Base-by-base conservation (phyloP, 2,888 invertebrate genomes). In the Euspilapteryx auroguttella region DNA sequence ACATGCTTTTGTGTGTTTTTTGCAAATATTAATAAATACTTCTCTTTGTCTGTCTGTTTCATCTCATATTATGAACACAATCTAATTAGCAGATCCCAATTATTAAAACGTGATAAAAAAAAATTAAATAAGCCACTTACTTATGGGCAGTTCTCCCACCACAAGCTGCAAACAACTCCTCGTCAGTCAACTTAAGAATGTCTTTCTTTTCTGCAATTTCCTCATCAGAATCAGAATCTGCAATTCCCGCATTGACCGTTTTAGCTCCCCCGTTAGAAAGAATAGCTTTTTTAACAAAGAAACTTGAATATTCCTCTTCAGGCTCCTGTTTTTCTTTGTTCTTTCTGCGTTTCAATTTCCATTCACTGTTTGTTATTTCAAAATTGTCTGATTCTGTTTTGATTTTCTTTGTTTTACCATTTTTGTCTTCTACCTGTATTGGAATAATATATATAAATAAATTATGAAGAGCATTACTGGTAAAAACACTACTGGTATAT, bases 91-190 rank as follows among this genome's bases (percentile, higher is more conserved):
- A n/a, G n/a, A n/a, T n/a, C n/a, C n/a, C n/a, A n/a, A n/a, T n/a
- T n/a, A n/a, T n/a, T n/a, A n/a, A n/a, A n/a, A 24, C 27, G 15
- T 14, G 21, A 9, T 15, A 12, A n/a, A 29, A 30, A 20, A 17
- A 28, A 41, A n/a, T n/a, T n/a, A n/a, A n/a, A n/a, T n/a, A n/a
- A n/a, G n/a, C n/a, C n/a, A n/a, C 69, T 57, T 71, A 86, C 86
- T 92, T 92, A 58, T 93, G 92, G 2, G 87, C 89, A 2, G 92
- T 93, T 41, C 90, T 73, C 3, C 89, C 88, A 26, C 82, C 86
- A 56, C 92, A 93, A 0, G 85, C 86, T 20, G 80, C 80, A 55
- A 89, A 89, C 15, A 93, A 53, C 42, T 91, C 84, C 32, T 91
- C 90, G 61, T 92, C 91, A 0, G 83, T 85, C 40, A 90, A 49